Evolutionary conservation across 2,888 invertebrate species (phyloP), one percentile per base, ranked within the genome.

Genomic region (Eugnorisma glareosa): DNA sequence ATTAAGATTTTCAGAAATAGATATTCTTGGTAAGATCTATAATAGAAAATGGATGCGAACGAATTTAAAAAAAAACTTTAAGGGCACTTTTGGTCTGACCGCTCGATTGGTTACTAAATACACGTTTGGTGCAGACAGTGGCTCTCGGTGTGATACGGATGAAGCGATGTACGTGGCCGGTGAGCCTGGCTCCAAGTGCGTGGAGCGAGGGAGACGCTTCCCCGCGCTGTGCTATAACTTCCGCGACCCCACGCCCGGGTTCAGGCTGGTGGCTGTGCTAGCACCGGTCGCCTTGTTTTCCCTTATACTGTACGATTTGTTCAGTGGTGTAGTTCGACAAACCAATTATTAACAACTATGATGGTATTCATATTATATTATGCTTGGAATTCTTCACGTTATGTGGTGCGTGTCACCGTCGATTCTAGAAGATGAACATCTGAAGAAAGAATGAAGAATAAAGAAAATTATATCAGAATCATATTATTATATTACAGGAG

Each of bases 261-360:
- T 96, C 75, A 91, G 96, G 82, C 77, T 94, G 28, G 92, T 94
- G 61, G 95, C 96, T 18, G 93, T 96, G n/a, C 35, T 95, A 48
- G 95, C 95, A 2, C 94, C 96, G 0, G 90, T 95, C 24, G 93
- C 93, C 24, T 89, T 96, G 35, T 96, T 96, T 82, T 92, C 94
- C 2, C 91, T 96, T 8, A 95, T 96, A 81, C 91, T 96, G 37
- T 96, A 95, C 74, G 96, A 96, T 89, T 91, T 96, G 73, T 96
- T 96, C 82, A 96, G 94, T 83, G 93, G 95, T 74, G 95, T 95
- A n/a, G 92, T 96, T 57, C 92, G 95, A 83, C 95, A 96, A 82
- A 93, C 93, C 35, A 93, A 93, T 84, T 91, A 90, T 86, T 94
- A 83, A 88, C 67, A 15, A 48, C 40, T 28, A 40, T 40, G 35